Percentiles rank a stretch among this genome's conserved stretches.
Evolutionary conservation across 2,113 vertebrate genomes (phyloP).

Genomic region (Alligator sinensis): DNA sequence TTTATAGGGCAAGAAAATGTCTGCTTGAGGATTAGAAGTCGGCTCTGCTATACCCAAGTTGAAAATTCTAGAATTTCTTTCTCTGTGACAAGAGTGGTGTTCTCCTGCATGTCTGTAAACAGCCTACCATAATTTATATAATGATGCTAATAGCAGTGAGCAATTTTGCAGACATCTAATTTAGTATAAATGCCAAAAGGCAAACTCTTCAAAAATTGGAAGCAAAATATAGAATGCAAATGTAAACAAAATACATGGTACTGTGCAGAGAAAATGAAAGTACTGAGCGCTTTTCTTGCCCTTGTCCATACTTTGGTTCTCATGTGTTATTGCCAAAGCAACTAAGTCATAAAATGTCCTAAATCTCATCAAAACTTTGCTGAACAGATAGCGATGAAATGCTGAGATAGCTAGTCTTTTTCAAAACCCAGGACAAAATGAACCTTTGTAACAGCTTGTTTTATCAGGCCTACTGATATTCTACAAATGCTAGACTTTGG

Average conservation of each 20-base stretch:
- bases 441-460: constrained; percentile 12
- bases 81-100: background rate
- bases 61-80: background rate
- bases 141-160: constrained; percentile 3
- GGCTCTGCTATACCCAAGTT: background rate
- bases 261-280: constrained; percentile 51
- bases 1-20: background rate
- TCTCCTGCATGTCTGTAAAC: background rate
- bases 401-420: constrained; percentile 13
- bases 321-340: constrained; percentile 29
- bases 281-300: constrained; percentile 30
- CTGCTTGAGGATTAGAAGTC: background rate
- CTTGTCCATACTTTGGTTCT: constrained; percentile 57
- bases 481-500: background rate
- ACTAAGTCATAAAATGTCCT: constrained; percentile 16
- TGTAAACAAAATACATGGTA: constrained; percentile 3
- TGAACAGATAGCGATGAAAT: background rate
- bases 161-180: constrained; percentile 23
- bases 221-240: constrained; percentile 53
- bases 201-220: constrained; percentile 34
- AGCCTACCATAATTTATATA: background rate
- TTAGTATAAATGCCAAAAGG: constrained; percentile 32
- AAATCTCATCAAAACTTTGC: constrained; percentile 28
- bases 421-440: constrained; percentile 9
- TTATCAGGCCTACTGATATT: background rate